phyloP scores from a whole-genome alignment of 2,888 invertebrate species.

The Reticulitermes lucifugus region DNA sequence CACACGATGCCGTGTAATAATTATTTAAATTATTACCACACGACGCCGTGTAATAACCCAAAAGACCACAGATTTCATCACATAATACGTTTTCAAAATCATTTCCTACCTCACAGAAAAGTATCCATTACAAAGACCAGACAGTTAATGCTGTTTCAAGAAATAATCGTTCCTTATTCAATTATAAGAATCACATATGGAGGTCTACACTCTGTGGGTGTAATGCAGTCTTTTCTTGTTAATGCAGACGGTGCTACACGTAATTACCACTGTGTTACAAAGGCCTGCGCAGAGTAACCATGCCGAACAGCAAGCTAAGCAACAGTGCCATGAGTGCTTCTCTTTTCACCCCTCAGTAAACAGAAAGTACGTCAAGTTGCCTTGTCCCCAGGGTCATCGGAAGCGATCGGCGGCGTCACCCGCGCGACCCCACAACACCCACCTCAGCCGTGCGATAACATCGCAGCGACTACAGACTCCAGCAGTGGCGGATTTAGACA shows the following conservation, averaged over 20 bases:
- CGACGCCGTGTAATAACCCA: too few species aligned
- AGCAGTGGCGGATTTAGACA: not conserved
- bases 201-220: too few species aligned
- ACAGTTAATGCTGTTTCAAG: not conserved
- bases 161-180: too few species aligned
- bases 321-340: not conserved
- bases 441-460: slow-evolving; percentile 1
- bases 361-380: slow-evolving; percentile 16
- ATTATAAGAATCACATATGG: too few species aligned
- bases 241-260: too few species aligned
- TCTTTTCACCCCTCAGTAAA: not conserved
- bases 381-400: slow-evolving; percentile 21
- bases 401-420: slow-evolving; percentile 1
- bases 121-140: not conserved
- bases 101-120: not conserved
- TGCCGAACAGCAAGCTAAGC: not conserved
- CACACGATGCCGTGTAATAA: too few species aligned
- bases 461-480: slow-evolving; percentile 6
- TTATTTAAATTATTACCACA: too few species aligned
- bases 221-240: too few species aligned
- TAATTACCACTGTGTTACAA: too few species aligned
- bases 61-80: too few species aligned
- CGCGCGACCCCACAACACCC: slow-evolving; percentile 15
- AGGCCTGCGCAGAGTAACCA: not conserved
- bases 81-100: too few species aligned